phyloP scores from a whole-genome alignment of 2,113 vertebrate species.

The Lasiurus cinereus region DNA sequence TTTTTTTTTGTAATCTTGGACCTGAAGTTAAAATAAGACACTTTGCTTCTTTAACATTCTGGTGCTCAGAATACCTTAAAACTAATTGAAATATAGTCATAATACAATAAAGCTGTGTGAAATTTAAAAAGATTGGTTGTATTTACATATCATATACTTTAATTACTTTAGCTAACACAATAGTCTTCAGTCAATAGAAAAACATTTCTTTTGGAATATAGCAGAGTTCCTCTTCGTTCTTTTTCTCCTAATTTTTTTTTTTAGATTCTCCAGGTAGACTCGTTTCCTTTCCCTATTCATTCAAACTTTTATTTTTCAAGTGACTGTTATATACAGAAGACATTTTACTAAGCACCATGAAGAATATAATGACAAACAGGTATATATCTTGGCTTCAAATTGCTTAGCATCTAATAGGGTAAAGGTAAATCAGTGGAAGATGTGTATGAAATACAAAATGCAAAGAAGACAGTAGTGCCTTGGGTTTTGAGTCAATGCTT shows the following conservation, averaged over 20 bases:
- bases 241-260: slow-evolving; percentile 4
- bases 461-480: not conserved
- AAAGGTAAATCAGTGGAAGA: not conserved
- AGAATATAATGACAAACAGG: not conserved
- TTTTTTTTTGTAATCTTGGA: not conserved
- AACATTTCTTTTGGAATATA: not conserved
- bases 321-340: not conserved
- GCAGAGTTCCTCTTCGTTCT: not conserved
- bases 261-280: not conserved
- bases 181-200: not conserved
- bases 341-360: not conserved
- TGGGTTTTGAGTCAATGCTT: not conserved
- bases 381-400: not conserved
- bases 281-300: not conserved
- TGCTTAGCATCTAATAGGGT: not conserved
- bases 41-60: not conserved
- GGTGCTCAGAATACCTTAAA: not conserved
- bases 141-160: not conserved
- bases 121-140: not conserved
- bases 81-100: not conserved
- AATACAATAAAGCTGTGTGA: slow-evolving; percentile 44
- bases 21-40: not conserved
- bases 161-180: not conserved
- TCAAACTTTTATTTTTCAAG: slow-evolving; percentile 16
- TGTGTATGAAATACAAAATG: not conserved